Percentiles rank a stretch among this genome's conserved stretches.
phyloP scores from a whole-genome alignment of 2,888 invertebrate species.

The Acronicta leporina region DNA sequence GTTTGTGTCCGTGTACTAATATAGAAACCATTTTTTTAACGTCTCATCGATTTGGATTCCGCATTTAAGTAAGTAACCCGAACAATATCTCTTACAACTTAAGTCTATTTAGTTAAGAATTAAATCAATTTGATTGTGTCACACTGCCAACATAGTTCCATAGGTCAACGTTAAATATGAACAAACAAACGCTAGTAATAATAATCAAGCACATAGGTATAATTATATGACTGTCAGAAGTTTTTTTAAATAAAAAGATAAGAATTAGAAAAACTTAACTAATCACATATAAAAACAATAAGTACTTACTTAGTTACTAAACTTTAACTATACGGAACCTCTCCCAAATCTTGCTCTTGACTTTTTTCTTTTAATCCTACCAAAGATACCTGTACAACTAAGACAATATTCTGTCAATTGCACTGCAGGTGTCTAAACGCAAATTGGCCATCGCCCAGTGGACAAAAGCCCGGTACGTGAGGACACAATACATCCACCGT shows the following conservation, averaged over 20 bases:
- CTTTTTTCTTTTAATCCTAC: slow-evolving; percentile 28
- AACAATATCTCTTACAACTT: neutral
- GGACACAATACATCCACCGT: slow-evolving; percentile 70
- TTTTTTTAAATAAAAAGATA: no score
- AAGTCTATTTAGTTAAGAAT: no score
- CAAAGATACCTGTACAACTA: slow-evolving; percentile 79
- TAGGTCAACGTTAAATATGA: no score
- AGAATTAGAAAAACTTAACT: no score
- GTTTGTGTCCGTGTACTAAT: slow-evolving; percentile 63
- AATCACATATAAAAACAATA: no score
- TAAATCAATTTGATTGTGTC: no score
- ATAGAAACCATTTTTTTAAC: slow-evolving; percentile 58
- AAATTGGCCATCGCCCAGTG: slow-evolving; percentile 60
- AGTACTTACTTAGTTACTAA: no score
- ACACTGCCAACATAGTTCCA: no score
- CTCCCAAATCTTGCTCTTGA: slow-evolving; percentile 7
- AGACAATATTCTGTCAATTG: slow-evolving; percentile 84
- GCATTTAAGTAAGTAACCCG: neutral
- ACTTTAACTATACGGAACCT: slow-evolving; percentile 28
- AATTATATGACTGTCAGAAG: no score
- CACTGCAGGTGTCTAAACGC: slow-evolving; percentile 77
- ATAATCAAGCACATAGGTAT: no score
- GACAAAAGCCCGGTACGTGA: slow-evolving; percentile 76
- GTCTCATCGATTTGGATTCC: slow-evolving; percentile 50
- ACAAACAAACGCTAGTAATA: no score